Base-by-base conservation (phyloP, 2,113 vertebrate genomes). In the Gymnarchus niloticus region DNA sequence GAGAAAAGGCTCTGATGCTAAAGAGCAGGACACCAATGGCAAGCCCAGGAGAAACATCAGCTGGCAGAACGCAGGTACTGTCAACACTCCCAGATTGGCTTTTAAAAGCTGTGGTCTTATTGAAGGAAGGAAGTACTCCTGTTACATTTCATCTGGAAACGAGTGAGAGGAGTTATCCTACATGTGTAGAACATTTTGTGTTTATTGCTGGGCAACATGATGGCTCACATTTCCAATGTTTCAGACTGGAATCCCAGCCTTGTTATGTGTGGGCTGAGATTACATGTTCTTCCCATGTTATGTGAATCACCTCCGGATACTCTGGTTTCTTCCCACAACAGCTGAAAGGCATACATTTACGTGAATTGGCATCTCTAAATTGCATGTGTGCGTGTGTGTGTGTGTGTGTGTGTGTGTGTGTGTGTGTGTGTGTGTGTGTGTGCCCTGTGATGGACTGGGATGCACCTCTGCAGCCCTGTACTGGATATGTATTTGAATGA, bases 1-100 rank as follows among this genome's bases (percentile, higher is more conserved):
- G 89, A 94, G 94, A 83, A 96, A 96, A 91, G 95, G 95, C 83
- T 93, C 93, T 2, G 94, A 97, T 87, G 56, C 91, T 57, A 94
- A 94, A 61, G 95, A 94, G 0, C 93, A 94, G 33, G 91, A 96
- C 2, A 65, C 90, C 84, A 92, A 94, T 0, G 96, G 96, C 89
- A 97, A 97, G 93, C 93, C 94, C 0, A 91, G 93, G 87, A 94
- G 93, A 88, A 95, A 94, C 0, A 91, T 96, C 87, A 96, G 95
- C 93, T 96, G 97, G 95, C 96, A 96, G 84, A 96, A 97, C 88
- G 95, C 96, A 90, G 97, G 97, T 97, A 91, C 92, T 92, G 69
- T 3, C 92, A 92, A 76, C 23, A 56, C 2, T 37, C 14, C 19
- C 46, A 23, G 6, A 33, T 84, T 73, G 33, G 10, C 7, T 28